Percentiles rank a stretch among this genome's conserved stretches.
Conservation (phyloP, 2,888 invertebrate species). For the Bombylius major region DNA sequence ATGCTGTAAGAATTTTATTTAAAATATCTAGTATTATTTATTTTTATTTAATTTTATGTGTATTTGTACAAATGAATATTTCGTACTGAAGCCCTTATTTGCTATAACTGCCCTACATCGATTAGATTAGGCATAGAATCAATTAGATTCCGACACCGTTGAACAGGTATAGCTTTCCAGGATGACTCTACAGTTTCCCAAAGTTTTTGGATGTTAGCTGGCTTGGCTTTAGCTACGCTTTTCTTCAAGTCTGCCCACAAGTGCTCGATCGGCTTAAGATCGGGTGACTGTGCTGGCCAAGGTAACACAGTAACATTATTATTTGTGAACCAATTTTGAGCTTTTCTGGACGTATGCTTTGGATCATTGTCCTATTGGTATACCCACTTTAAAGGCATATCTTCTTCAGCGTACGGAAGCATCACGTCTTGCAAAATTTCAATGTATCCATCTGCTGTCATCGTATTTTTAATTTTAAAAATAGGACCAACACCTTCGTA, state of each 20-base stretch:
- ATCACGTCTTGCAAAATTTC: constrained; percentile 12
- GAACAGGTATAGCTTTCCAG: no score
- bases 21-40: no score
- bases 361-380: constrained; percentile 16
- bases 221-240: background rate
- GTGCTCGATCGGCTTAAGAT: constrained; percentile 15
- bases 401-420: constrained; percentile 10
- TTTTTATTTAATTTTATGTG: no score
- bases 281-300: constrained; percentile 13
- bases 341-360: constrained; percentile 10
- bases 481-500: constrained; percentile 14
- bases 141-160: no score
- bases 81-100: no score
- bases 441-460: constrained; percentile 12
- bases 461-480: constrained; percentile 11
- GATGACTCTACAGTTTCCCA: background rate
- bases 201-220: background rate
- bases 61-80: no score
- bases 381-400: constrained; percentile 14
- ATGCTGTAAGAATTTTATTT: no score
- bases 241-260: constrained; percentile 6
- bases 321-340: constrained; percentile 9
- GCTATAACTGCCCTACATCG: no score
- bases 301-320: constrained; percentile 9
- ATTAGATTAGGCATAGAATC: no score